phyloP scores from a whole-genome alignment of 2,888 invertebrate genomes.

The Epinotia bilunana region DNA sequence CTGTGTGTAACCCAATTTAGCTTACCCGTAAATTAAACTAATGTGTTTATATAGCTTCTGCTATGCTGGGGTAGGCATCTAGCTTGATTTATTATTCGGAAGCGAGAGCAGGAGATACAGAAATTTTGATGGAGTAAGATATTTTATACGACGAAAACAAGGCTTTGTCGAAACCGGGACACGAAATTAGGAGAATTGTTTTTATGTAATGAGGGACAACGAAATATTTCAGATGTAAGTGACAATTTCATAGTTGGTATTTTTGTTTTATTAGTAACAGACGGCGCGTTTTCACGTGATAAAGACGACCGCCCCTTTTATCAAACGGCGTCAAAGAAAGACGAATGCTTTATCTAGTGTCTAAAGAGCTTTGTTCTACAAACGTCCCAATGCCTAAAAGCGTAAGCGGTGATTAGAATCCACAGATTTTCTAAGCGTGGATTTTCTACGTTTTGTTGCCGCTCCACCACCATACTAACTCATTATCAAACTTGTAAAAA shows the following conservation, averaged over 20 bases:
- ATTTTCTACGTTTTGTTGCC: no score
- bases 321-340: neutral
- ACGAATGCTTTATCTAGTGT: no score
- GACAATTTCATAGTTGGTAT: neutral
- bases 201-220: neutral
- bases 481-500: neutral
- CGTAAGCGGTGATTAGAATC: no score
- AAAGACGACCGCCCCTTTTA: neutral
- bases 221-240: neutral
- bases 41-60: slow-evolving; percentile 24
- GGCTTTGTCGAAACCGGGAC: slow-evolving; percentile 5
- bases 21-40: slow-evolving; percentile 30
- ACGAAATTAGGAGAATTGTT: slow-evolving; percentile 2
- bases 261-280: no score
- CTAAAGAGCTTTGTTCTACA: no score
- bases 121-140: slow-evolving; percentile 10
- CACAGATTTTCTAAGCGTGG: no score
- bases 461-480: neutral
- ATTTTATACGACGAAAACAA: slow-evolving; percentile 11
- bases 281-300: neutral
- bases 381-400: no score
- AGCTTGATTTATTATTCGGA: slow-evolving; percentile 25
- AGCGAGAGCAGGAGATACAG: neutral
- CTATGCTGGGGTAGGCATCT: neutral
- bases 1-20: slow-evolving; percentile 31